Evolutionary conservation across 2,888 invertebrate species (phyloP), one percentile per base, ranked within the genome.

Genomic region (Argyresthia goedartella): DNA sequence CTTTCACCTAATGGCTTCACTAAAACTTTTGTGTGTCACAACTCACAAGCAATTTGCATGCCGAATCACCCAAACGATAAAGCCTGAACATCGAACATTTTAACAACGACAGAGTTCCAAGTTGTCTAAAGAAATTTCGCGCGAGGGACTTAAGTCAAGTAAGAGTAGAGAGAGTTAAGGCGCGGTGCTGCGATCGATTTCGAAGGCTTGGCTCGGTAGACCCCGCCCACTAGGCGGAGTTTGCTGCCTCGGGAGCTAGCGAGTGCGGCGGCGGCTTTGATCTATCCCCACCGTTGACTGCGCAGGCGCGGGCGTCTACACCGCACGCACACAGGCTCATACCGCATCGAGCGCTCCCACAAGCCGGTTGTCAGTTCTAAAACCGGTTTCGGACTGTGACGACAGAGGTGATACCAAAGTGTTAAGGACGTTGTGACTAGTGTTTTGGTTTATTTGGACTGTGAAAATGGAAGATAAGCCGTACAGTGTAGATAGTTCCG

Each of bases 381-480:
- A 81, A 84, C 85, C 84, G 76, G 86, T 85, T 82, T 77, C 69
- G 34, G 41, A 67, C 60, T 65, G 73, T 77, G 77, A 74, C 74
- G 72, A 76, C 73, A 77, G 65, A 72, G 69, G 71, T 80, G 77
- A 70, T 69, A 71, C 69, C 68, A 66, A 71, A 73, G 76, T 75
- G 77, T 60, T 62, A 63, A 67, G 64, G 66, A 54, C 53, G 70
- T 67, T 72, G 75, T 77, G 77, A 66, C 70, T 66, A 72, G 80
- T 81, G 82, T 74, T 73, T 69, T 45, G 8, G 16, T 49, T 42
- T n/a, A 13, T 9, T 46, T 46, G 46, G 33, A 46, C 34, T 59
- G 68, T 76, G 75, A 73, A 78, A 69, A 86, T 86, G 86, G 86
- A 86, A 76, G 85, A 86, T 63, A 86, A 84, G 62, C 76, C 81